Base-by-base conservation (phyloP, 2,888 invertebrate species). In the Archips crataeganus region DNA sequence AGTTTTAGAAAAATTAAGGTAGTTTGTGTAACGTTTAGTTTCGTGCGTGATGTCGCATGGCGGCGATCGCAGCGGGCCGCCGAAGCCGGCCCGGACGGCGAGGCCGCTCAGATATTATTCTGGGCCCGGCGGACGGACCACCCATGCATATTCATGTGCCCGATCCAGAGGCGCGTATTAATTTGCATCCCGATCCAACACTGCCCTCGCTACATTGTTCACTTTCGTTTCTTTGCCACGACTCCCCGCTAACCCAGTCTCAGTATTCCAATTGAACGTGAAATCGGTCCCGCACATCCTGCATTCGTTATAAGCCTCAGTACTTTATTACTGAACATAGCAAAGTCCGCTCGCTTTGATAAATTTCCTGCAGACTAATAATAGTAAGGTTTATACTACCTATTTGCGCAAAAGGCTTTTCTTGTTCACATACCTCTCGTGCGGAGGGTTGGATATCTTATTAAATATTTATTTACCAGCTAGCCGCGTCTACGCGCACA, bases 121-220 rank as follows among this genome's bases (percentile, higher is more conserved):
- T 87, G 88, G 85, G 82, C 86, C 89, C 84, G 84, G 82, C 84
- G 84, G 82, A 39, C 84, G 85, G 83, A 82, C 85, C 81, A 79
- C 76, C 82, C 88, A 93, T 94, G 92, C 92, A 94, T 94, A 94
- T 94, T 94, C 93, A 94, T 93, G 88, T 79, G 82, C 83, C 83
- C 86, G 87, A 88, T 90, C 89, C 90, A 85, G 88, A 90, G 87
- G 85, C 93, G 90, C 90, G 91, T 94, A 93, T 93, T 93, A 91
- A 94, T 94, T 94, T 94, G 90, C 93, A 94, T 94, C 85, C 84
- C 88, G 88, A 90, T 91, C 90, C 87, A 75, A 84, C 85, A 84
- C 86, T 80, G 81, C 84, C 84, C 84, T 81, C 82, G 84, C 87
- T 87, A 89, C 87, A 88, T 86, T 90, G 88, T 86, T 85, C 90